Percentiles rank a stretch among this genome's conserved stretches.
These are phyloP conservation scores for Marmota monax DNA, from an alignment of 2,113 vertebrate species.

Conservation along the genomic window DNA sequence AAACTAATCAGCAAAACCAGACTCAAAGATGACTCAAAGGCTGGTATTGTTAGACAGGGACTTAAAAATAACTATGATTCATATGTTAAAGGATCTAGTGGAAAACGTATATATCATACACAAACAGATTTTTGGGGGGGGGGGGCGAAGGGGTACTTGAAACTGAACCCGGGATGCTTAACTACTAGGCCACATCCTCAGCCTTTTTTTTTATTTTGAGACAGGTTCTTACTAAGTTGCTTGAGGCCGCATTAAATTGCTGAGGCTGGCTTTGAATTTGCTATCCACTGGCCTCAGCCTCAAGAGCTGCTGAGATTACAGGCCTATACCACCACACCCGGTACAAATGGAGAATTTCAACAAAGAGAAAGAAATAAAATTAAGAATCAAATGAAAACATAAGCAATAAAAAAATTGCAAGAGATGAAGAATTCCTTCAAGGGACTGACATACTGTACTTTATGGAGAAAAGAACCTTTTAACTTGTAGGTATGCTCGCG, in stretches of 20 bases:
- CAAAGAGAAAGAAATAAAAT: background rate
- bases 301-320: too few species aligned
- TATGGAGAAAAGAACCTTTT: background rate
- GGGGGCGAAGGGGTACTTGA: too few species aligned
- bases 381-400: background rate
- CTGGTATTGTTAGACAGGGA: background rate
- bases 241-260: too few species aligned
- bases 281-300: too few species aligned
- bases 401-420: background rate
- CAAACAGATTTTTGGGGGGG: too few species aligned
- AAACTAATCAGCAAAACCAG: background rate
- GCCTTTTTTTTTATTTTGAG: too few species aligned
- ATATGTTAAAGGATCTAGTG: background rate
- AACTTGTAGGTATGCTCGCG: background rate
- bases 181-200: too few species aligned
- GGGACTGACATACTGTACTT: background rate
- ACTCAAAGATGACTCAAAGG: constrained; percentile 20
- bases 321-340: too few species aligned
- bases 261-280: too few species aligned
- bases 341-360: background rate
- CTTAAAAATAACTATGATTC: constrained; percentile 8
- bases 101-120: background rate
- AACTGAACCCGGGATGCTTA: too few species aligned
- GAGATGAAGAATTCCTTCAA: background rate
- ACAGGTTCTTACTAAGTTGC: too few species aligned